Base-by-base conservation (phyloP, 2,888 invertebrate genomes). In the Leptogaster cylindrica region DNA sequence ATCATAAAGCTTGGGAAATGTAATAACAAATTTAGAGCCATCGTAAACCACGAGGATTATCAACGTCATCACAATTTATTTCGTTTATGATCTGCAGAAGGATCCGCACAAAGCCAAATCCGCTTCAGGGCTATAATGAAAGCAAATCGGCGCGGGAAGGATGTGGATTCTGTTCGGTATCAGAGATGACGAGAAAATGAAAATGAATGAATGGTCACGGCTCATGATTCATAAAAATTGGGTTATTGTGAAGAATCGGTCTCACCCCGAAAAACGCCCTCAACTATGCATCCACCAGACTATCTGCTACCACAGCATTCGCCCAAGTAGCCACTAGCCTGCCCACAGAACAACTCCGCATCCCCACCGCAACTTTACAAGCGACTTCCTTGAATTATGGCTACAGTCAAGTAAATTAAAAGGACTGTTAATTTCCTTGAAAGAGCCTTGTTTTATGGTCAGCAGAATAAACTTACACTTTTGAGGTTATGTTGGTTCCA, bases 211-310 rank as follows among this genome's bases (percentile, higher is more conserved):
- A 18, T 55, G 33, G 33, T 55, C 55, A 55, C 55, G 16, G 31
- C n/a, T 23, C 55, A 36, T 55, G 55, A 55, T 55, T 55, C 55
- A 55, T 55, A 55, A 55, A 55, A 55, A 55, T 55, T 52, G 31
- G 52, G 52, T 52, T 52, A 52, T 52, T 52, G 31, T 20, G 20
- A 23, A 12, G 20, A 55, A 12, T 33, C 20, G 55, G 18, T 33
- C 18, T 20, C 33, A 18, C 33, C 20, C n/a, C 14, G 27, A 23
- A 18, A 55, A 18, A 31, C 31, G 16, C 18, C 36, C 33, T 23
- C 55, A 36, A 55, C 36, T 18, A 23, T 18, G 55, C 18, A 7
- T 18, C 18, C n/a, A n/a, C n/a, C 2, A 12, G n/a, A 1, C 10
- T 18, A 8, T 36, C 20, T 31, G 6, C n/a, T 41, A 2, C n/a